Percentiles rank a stretch among this genome's conserved stretches.
Conservation (phyloP, 2,888 invertebrate species). For the Drosophila phalerata region DNA sequence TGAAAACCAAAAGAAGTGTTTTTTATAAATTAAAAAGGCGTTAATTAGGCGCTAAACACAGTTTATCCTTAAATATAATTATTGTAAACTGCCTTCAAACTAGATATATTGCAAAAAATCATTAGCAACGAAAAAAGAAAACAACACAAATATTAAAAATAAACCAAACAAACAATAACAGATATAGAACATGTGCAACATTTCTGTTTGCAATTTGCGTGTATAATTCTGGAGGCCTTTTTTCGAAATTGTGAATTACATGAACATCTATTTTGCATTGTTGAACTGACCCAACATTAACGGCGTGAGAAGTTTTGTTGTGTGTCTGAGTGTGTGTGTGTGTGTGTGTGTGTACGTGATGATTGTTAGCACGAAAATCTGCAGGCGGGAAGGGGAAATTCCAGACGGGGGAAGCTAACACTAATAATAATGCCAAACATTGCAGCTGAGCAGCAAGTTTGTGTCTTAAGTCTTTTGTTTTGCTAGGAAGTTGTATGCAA, state of each 20-base stretch:
- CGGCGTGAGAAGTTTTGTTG: constrained; percentile 43
- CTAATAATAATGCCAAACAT: constrained; percentile 50
- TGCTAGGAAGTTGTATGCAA: constrained; percentile 31
- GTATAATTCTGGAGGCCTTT: too few species aligned
- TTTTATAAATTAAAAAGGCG: too few species aligned
- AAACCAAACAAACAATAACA: too few species aligned
- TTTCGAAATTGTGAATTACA: constrained; percentile 44
- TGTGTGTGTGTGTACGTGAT: neutral
- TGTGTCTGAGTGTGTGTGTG: constrained; percentile 18
- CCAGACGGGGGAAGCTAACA: neutral
- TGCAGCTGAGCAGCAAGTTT: constrained; percentile 59
- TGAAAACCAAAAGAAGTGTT: too few species aligned
- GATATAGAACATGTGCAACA: too few species aligned
- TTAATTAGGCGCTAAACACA: too few species aligned
- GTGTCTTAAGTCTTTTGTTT: constrained; percentile 74
- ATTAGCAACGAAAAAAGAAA: too few species aligned
- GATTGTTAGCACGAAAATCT: constrained; percentile 24
- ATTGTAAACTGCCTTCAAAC: too few species aligned
- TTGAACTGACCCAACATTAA: constrained; percentile 33
- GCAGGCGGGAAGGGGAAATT: constrained; percentile 16
- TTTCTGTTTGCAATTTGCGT: too few species aligned
- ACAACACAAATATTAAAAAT: too few species aligned
- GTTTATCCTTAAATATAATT: too few species aligned
- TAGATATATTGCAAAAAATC: too few species aligned
- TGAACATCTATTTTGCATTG: constrained; percentile 48